Base-by-base conservation (phyloP, 2,888 invertebrate genomes). In the Acanthoscelides obtectus region DNA sequence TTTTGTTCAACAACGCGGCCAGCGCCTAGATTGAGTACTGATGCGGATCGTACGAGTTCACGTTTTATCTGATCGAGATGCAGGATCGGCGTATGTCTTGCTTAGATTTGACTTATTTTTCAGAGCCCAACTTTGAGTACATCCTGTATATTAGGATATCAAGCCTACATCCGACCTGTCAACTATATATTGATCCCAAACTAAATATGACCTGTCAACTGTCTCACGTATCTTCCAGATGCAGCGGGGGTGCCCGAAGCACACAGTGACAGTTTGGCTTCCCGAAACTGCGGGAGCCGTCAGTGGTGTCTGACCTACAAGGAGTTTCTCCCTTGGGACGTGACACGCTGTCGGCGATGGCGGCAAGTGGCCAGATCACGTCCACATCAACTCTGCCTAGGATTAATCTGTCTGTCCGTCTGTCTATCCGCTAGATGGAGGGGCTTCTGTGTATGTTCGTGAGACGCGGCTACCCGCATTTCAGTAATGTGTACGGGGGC, bases 121-220 rank as follows among this genome's bases (percentile, higher is more conserved):
- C n/a, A n/a, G n/a, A n/a, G n/a, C n/a, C n/a, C n/a, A n/a, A n/a
- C n/a, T n/a, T n/a, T n/a, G n/a, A n/a, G n/a, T n/a, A n/a, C n/a
- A n/a, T n/a, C n/a, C n/a, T n/a, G n/a, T n/a, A n/a, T n/a, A n/a
- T n/a, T n/a, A n/a, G n/a, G n/a, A n/a, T n/a, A n/a, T n/a, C n/a
- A n/a, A n/a, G n/a, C n/a, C n/a, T n/a, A n/a, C n/a, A n/a, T n/a
- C n/a, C n/a, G n/a, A n/a, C n/a, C 3, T 45, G 45, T 1, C 17
- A 45, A 4, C 12, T 45, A 12, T 45, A 45, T 45, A 45, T 45
- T 12, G 45, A 45, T 6, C 1, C 66, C 69, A 72, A 72, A 68
- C 72, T 68, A 66, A 73, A 68, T 69, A 64, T n/a, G 69, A 21
- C 64, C 19, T n/a, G n/a, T 17, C 45, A 45, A 45, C 25, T 25